A percentile compares a stretch with the other conserved stretches of the same genome.
Conservation (phyloP, 1,140 invertebrate species). For the Drosophila repleta region DNA sequence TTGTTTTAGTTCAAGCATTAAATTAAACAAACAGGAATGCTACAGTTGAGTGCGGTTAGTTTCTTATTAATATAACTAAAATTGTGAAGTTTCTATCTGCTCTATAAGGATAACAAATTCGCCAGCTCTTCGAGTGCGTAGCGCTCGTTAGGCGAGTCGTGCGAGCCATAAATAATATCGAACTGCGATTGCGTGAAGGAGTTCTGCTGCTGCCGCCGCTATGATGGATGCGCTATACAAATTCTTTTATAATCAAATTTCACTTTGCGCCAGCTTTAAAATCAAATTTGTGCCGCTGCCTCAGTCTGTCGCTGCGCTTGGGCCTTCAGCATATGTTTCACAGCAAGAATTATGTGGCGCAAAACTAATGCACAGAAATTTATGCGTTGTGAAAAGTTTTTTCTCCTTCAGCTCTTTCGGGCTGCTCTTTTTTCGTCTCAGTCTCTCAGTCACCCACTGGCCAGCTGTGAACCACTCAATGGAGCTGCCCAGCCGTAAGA, state of each 20-base stretch:
- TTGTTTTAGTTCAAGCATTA: slow-evolving; percentile 37
- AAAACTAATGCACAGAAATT: slow-evolving; percentile 76
- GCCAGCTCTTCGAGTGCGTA: not conserved
- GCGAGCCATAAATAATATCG: not conserved
- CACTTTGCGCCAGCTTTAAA: slow-evolving; percentile 66
- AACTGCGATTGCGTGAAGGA: not conserved
- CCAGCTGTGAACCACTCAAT: slow-evolving; percentile 65
- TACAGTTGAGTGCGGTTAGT: not conserved
- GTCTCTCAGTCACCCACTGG: slow-evolving; percentile 43
- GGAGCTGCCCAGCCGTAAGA: slow-evolving; percentile 48
- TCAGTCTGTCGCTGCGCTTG: not conserved
- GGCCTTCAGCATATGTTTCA: slow-evolving; percentile 62
- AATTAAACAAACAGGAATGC: slow-evolving; percentile 35
- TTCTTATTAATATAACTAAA: too few relatives aligned
- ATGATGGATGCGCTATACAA: slow-evolving; percentile 17
- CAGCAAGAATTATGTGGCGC: slow-evolving; percentile 74
- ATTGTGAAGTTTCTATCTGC: too few relatives aligned
- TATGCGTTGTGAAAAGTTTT: slow-evolving; percentile 79
- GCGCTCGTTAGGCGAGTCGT: too few relatives aligned
- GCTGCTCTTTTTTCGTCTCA: not conserved
- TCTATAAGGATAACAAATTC: not conserved
- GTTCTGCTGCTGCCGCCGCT: not conserved
- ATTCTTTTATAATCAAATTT: slow-evolving; percentile 68
- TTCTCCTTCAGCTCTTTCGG: not conserved
- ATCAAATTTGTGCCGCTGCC: slow-evolving; percentile 62